Evolutionary conservation across 2,888 invertebrate species (phyloP), one percentile per base, ranked within the genome.

Genomic region (Dryobotodes eremita): DNA sequence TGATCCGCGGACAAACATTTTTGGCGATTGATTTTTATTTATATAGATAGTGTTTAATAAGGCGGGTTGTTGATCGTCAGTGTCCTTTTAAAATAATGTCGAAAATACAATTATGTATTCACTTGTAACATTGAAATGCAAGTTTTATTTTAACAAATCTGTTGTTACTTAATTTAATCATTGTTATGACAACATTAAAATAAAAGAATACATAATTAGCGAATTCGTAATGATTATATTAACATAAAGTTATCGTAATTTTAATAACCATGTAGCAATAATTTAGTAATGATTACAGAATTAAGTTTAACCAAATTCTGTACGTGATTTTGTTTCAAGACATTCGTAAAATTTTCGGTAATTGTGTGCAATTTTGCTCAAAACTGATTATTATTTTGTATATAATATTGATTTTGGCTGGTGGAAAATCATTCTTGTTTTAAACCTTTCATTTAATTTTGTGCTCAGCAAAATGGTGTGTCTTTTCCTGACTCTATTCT

Each of bases 301-400:
- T 48, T 26, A 42, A 23, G 53, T 69, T 72, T n/a, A 20, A 70
- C 59, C 23, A 70, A 83, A 79, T 77, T 69, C 0, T 26, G 75
- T 82, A 88, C 86, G 86, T 86, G 86, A 62, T 80, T 80, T 71
- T 81, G 20, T 79, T 75, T 36, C 36, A 46, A 59, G 55, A 79
- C 50, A 1, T 77, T 48, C 1, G 17, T 61, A 23, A 48, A 71
- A 64, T 77, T 78, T 77, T 88, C 15, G 73, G 62, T 66, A 15
- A 8, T 2, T 20, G 1, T 11, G 5, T 50, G 83, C 59, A 89
- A 83, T 89, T 82, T 89, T 84, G n/a, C 71, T 55, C 11, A 86
- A 87, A 87, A 84, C 6, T 87, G 90, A 86, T 89, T 72, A 84
- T 23, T 23, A 50, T 75, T 76, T 61, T 6, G 80, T 89, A 89